Evolutionary conservation across 92 coral and sea anemone species (phyloP).

Genomic region (Palythoa grandiflora): DNA sequence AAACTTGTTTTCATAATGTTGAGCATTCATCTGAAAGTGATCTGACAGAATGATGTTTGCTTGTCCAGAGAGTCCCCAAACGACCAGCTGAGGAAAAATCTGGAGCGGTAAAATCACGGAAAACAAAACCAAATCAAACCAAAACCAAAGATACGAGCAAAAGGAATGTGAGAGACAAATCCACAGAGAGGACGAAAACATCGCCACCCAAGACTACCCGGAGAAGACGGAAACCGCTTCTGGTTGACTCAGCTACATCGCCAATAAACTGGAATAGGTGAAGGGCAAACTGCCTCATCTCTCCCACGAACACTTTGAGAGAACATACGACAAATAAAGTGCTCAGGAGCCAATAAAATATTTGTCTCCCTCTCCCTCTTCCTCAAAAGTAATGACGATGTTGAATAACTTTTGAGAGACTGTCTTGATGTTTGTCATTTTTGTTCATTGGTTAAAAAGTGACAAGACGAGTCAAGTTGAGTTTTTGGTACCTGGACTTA

Average conservation of each 20-base stretch:
- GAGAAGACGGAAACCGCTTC: slow-evolving; percentile 43
- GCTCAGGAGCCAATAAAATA: no score
- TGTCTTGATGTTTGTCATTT: no score
- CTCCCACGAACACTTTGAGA: no score
- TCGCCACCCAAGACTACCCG: slow-evolving; percentile 15
- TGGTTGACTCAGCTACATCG: slow-evolving; percentile 69
- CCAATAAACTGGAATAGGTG: slow-evolving; percentile 47
- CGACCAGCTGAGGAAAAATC: slow-evolving; percentile 36
- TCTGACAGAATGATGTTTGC: neutral
- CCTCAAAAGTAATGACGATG: no score
- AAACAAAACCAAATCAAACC: slow-evolving; percentile 15
- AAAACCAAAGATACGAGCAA: neutral
- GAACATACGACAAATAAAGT: no score
- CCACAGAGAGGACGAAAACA: neutral
- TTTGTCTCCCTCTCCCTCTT: no score
- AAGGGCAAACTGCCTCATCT: neutral
- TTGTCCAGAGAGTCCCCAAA: slow-evolving; percentile 16
- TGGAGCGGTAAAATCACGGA: neutral
- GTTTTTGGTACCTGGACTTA: no score
- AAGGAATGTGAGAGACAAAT: neutral
- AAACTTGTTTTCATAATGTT: neutral
- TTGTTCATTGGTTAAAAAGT: no score
- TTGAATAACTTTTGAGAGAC: no score
- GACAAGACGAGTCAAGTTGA: no score
- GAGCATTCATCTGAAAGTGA: neutral